Percentiles rank a stretch among this genome's conserved stretches.
Evolutionary conservation across 2,888 invertebrate genomes (phyloP).

Genomic region (Tenthredo livida): DNA sequence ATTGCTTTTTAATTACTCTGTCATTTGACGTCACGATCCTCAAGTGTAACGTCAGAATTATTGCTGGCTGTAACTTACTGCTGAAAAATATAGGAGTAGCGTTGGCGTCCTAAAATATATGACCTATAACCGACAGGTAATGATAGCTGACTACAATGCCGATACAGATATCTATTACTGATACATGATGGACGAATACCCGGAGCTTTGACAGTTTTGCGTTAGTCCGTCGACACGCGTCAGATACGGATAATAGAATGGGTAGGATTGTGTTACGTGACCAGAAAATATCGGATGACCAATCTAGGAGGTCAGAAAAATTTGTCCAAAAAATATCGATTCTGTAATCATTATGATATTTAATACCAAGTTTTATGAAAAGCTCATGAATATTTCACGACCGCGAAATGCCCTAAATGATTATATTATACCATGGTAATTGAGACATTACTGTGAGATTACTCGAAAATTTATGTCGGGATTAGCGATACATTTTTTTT

Average conservation of each 20-base stretch:
- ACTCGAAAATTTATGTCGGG: background rate
- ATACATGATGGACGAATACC: background rate
- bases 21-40: background rate
- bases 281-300: background rate
- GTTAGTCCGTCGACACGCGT: background rate
- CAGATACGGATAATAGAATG: background rate
- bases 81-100: background rate
- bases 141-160: slow-evolving; percentile 3
- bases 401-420: background rate
- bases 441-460: slow-evolving; percentile 7
- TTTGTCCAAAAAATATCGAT: background rate
- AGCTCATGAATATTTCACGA: background rate
- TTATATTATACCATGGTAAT: slow-evolving; percentile 20
- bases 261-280: background rate
- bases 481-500: background rate
- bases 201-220: background rate
- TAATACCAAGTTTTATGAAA: background rate
- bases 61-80: background rate
- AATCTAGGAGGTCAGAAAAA: background rate
- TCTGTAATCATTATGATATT: background rate
- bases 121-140: slow-evolving; percentile 9
- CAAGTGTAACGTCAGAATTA: background rate
- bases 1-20: background rate
- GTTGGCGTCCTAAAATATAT: background rate
- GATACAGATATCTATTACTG: slow-evolving; percentile 24